phyloP scores from a whole-genome alignment of 2,797 vertebrate species.

The Acropternis orthonyx region DNA sequence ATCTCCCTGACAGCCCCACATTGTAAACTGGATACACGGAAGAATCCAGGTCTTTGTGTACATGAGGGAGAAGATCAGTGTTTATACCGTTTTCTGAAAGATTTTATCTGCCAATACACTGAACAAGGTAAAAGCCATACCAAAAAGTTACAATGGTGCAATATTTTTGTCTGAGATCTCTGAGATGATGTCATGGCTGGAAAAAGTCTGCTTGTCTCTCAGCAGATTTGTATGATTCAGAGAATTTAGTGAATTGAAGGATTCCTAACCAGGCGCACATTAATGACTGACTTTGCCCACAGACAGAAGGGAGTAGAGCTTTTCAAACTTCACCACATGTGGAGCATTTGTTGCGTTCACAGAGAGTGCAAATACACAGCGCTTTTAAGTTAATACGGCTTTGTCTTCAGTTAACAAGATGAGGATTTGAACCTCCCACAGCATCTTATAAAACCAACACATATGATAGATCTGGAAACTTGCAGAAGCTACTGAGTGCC shows the following conservation, averaged over 20 bases:
- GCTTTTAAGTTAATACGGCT: background rate
- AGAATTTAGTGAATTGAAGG: background rate
- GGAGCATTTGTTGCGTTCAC: background rate
- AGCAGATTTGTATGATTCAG: background rate
- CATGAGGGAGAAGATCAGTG: background rate
- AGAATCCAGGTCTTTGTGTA: background rate
- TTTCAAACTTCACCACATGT: background rate
- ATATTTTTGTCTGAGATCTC: background rate
- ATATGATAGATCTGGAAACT: background rate
- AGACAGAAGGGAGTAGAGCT: background rate
- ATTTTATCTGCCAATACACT: background rate
- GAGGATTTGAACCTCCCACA: background rate
- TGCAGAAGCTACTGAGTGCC: background rate
- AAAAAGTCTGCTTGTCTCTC: background rate
- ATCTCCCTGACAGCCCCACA: constrained; percentile 16
- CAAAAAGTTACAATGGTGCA: background rate
- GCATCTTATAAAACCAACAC: background rate
- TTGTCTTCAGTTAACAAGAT: background rate
- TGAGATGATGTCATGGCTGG: background rate
- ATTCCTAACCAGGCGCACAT: background rate
- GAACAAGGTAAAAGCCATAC: background rate
- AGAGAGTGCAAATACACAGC: background rate
- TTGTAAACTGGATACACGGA: background rate
- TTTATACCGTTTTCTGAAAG: background rate
- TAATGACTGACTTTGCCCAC: background rate